Evolutionary conservation across 37 sponge, comb jelly and placozoan species (phyloP).

Genomic region (Axinella damicornis): DNA sequence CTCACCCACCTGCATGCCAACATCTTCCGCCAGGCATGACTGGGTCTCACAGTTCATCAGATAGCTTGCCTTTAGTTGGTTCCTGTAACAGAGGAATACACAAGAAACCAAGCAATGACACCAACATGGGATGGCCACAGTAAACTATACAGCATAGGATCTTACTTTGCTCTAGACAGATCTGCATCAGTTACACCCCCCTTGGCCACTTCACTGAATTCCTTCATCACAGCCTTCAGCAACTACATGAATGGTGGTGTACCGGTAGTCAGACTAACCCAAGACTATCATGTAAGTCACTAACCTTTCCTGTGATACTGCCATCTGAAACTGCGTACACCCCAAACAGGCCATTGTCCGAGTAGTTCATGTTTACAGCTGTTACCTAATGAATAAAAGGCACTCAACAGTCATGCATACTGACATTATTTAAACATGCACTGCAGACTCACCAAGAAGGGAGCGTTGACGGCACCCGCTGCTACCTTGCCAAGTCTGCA

Average conservation of each 20-base stretch:
- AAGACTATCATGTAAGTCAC: background rate
- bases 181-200: constrained; percentile 61
- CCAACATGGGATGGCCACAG: no score
- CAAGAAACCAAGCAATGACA: no score
- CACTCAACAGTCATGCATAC: no score
- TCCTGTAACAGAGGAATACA: constrained; percentile 49
- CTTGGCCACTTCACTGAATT: constrained; percentile 71
- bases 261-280: background rate
- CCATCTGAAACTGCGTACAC: constrained; percentile 55
- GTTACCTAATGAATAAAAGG: constrained; percentile 62
- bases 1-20: constrained; percentile 60
- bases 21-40: constrained; percentile 27
- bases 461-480: constrained; percentile 24
- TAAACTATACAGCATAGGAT: background rate
- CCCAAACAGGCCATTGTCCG: constrained; percentile 87
- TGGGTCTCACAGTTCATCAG: constrained; percentile 65
- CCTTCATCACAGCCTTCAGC: constrained; percentile 61
- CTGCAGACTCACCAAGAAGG: constrained; percentile 65
- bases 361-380: constrained; percentile 69
- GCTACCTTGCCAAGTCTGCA: constrained; percentile 74
- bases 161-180: constrained; percentile 77
- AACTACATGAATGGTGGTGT: constrained; percentile 30
- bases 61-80: constrained; percentile 73
- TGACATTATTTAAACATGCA: no score
- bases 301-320: constrained; percentile 54